phyloP scores from a whole-genome alignment of 2,113 vertebrate genomes.

The Octodon degus region DNA sequence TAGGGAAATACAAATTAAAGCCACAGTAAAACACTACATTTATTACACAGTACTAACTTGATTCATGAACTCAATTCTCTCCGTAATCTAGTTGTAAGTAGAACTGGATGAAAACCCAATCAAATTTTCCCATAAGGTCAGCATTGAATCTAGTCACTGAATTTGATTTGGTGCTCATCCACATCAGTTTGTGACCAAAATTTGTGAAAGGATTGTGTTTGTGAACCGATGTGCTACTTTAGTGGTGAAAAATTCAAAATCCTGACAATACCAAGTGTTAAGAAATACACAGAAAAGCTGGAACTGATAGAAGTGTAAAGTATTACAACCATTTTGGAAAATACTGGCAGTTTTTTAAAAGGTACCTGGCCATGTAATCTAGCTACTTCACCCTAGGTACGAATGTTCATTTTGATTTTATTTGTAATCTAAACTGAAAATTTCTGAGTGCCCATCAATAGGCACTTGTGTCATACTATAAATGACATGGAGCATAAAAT shows the following conservation, averaged over 20 bases:
- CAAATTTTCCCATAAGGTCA: not conserved
- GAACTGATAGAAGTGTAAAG: not conserved
- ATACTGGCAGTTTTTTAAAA: not conserved
- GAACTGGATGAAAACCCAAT: not conserved
- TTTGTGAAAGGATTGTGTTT: not conserved
- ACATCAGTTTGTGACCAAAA: not conserved
- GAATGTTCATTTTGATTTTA: not conserved
- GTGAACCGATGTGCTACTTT: not conserved
- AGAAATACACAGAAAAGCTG: not conserved
- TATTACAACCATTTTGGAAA: not conserved
- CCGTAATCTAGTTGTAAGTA: not conserved
- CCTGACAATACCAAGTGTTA: not conserved
- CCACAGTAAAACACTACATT: not conserved
- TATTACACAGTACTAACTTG: not conserved
- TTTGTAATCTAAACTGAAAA: not conserved
- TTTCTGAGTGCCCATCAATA: not conserved
- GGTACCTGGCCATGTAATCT: not conserved
- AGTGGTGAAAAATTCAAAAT: not conserved
- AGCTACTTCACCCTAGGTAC: not conserved
- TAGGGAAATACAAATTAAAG: not conserved
- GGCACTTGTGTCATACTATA: not conserved
- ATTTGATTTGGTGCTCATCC: not conserved
- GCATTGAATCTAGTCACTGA: not conserved
- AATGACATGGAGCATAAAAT: not conserved
- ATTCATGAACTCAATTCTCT: not conserved